Percentiles rank a stretch among this genome's conserved stretches.
These are phyloP conservation scores for Iguana delicatissima DNA, from an alignment of 2,797 vertebrate species.

Conservation along the genomic window DNA sequence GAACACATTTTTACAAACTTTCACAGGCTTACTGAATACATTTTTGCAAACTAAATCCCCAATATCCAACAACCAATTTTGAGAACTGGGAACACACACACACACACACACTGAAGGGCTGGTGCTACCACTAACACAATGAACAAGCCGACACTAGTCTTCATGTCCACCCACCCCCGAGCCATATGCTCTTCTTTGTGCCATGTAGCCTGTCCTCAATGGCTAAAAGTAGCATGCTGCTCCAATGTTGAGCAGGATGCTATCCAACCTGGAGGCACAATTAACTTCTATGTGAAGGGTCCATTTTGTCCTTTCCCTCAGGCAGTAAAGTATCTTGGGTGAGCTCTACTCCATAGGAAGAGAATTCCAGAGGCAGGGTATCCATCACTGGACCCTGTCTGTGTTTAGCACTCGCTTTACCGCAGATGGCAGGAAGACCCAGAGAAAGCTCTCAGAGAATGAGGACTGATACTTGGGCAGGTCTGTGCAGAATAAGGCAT, in stretches of 20 bases:
- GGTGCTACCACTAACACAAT: not conserved
- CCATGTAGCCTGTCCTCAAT: too few species aligned
- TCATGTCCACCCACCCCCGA: too few species aligned
- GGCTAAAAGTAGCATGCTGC: not conserved
- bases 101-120: not conserved
- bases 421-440: not conserved
- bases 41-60: not conserved
- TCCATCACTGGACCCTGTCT: not conserved
- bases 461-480: too few species aligned
- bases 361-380: not conserved
- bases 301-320: too few species aligned
- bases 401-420: not conserved
- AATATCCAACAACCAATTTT: not conserved
- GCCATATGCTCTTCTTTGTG: too few species aligned
- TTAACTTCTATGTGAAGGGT: too few species aligned
- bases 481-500: too few species aligned
- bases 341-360: not conserved
- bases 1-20: not conserved
- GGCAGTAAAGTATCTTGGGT: too few species aligned
- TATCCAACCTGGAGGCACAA: too few species aligned
- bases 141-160: too few species aligned
- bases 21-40: not conserved
- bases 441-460: too few species aligned
- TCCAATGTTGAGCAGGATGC: too few species aligned
- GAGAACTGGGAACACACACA: not conserved